These are phyloP conservation scores for Caenorhabditis wallacei DNA, from an alignment of 2,888 invertebrate species.

Conservation along the genomic window DNA sequence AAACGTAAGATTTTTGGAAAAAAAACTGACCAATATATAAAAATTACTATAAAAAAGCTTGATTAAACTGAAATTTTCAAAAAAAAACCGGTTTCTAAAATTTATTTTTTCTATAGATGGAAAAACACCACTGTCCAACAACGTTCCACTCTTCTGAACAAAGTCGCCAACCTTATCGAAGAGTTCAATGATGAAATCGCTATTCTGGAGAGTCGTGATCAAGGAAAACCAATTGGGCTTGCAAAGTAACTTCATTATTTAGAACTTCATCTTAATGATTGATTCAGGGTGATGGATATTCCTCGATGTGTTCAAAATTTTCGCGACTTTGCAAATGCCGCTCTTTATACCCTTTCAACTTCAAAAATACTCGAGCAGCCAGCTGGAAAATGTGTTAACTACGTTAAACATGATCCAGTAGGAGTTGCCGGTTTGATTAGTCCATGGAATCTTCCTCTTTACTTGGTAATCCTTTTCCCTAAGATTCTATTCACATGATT, in stretches of 20 bases:
- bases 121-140: constrained; percentile 83
- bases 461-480: constrained; percentile 83
- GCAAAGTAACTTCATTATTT: constrained; percentile 64
- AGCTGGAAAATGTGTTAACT: constrained; percentile 83
- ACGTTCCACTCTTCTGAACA: constrained; percentile 84
- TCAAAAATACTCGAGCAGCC: constrained; percentile 75
- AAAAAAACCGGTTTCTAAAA: too few species aligned
- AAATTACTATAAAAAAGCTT: too few species aligned
- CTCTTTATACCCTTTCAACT: constrained; percentile 79
- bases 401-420: constrained; percentile 85
- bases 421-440: constrained; percentile 86
- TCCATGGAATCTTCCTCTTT: constrained; percentile 86
- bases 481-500: too few species aligned
- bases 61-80: neutral
- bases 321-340: constrained; percentile 85
- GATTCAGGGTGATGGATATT: constrained; percentile 84
- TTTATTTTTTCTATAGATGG: constrained; percentile 84
- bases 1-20: constrained; percentile 78
- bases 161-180: constrained; percentile 85
- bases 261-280: neutral
- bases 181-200: constrained; percentile 85
- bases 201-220: constrained; percentile 85
- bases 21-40: too few species aligned
- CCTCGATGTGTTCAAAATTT: constrained; percentile 86
- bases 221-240: constrained; percentile 85